These are phyloP conservation scores for Lordiphosa mommai DNA, from an alignment of 1,140 invertebrate genomes.

Conservation along the genomic window DNA sequence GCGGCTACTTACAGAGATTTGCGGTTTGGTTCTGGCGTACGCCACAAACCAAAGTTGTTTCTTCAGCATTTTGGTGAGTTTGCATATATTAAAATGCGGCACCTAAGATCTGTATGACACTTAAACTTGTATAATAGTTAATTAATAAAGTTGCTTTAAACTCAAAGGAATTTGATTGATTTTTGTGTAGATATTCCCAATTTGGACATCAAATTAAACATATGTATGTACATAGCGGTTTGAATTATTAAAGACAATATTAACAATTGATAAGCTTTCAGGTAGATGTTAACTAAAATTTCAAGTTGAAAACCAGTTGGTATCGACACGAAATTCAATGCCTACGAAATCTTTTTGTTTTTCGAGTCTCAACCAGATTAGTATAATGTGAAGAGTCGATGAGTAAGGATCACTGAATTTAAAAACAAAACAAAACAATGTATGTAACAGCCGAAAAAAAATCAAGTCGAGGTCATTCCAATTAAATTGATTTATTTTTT, in stretches of 20 bases:
- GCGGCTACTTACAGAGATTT: neutral
- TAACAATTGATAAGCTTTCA: too few species aligned
- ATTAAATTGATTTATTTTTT: neutral
- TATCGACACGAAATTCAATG: constrained; percentile 11
- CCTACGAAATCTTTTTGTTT: constrained; percentile 17
- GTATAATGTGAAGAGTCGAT: constrained; percentile 29
- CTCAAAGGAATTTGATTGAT: too few species aligned
- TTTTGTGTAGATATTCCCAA: too few species aligned
- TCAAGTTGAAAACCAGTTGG: constrained; percentile 38
- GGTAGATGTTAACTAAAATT: constrained; percentile 2
- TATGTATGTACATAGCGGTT: too few species aligned
- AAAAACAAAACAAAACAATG: constrained; percentile 26
- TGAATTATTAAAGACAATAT: too few species aligned
- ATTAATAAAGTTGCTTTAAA: neutral
- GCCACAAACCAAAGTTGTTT: neutral
- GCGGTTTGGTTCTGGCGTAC: neutral
- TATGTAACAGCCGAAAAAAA: constrained; percentile 4
- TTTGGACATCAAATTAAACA: too few species aligned
- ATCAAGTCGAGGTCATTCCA: neutral
- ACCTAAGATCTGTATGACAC: neutral
- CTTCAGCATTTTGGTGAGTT: neutral
- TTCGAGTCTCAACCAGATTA: constrained; percentile 17
- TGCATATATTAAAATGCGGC: neutral
- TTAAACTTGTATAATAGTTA: neutral
- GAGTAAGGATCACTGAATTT: constrained; percentile 26